Evolutionary conservation across 2,888 invertebrate species (phyloP).

Genomic region (Laspeyria flexula): DNA sequence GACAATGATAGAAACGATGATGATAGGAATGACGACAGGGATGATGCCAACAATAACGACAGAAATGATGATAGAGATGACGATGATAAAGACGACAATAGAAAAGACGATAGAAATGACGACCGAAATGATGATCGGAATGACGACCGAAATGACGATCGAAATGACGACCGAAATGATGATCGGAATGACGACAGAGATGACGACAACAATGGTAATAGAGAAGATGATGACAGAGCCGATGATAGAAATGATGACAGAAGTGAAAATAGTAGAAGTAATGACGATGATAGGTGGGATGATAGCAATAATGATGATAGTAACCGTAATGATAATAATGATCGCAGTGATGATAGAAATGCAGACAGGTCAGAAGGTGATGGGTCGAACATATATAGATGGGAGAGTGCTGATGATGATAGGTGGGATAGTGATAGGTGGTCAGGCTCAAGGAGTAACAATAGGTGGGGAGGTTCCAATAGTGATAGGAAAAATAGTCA

Average conservation of each 20-base stretch:
- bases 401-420: background rate
- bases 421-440: background rate
- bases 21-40: background rate
- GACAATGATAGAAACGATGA: background rate
- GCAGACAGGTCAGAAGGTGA: background rate
- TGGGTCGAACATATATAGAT: background rate
- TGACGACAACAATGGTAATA: background rate
- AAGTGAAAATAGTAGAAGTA: too few species aligned
- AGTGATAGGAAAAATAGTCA: background rate
- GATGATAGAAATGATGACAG: background rate
- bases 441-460: background rate
- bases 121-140: background rate
- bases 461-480: background rate
- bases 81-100: background rate
- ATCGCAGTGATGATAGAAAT: background rate
- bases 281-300: too few species aligned
- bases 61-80: background rate
- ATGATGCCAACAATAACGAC: background rate
- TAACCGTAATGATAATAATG: background rate
- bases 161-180: background rate
- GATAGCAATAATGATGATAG: too few species aligned
- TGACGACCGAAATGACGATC: conserved; percentile 1
- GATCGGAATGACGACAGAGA: conserved; percentile 1
- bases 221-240: background rate
- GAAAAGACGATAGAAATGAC: background rate